Conservation (phyloP, 2,113 vertebrate genomes). For the Dolichallabes microphthalmus region DNA sequence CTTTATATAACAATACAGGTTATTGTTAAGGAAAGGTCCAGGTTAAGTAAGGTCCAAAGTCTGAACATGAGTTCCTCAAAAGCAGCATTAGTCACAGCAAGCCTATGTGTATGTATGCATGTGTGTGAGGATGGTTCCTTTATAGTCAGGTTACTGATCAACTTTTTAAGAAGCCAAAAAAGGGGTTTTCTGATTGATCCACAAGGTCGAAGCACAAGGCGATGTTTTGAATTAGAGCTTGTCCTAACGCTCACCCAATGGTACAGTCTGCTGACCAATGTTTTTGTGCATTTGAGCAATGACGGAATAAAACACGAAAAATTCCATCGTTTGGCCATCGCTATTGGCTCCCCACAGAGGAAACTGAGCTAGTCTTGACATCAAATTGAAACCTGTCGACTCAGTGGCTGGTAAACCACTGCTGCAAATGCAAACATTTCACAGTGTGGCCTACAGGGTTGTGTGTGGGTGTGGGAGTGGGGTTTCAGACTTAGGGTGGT, state of each 20-base stretch:
- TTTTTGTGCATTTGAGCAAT: constrained; percentile 10
- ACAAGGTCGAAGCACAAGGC: not conserved
- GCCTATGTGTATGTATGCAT: constrained; percentile 9
- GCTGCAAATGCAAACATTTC: constrained; percentile 25
- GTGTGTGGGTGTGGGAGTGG: constrained; percentile 12
- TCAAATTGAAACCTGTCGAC: constrained; percentile 45
- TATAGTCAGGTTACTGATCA: constrained; percentile 68
- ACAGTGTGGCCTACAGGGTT: not conserved
- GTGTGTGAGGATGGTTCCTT: constrained; percentile 52
- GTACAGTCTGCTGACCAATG: not conserved
- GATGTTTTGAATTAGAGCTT: not conserved
- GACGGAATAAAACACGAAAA: not conserved
- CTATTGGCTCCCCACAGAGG: constrained; percentile 35
- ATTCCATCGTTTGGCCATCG: constrained; percentile 9
- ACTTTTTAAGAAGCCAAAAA: constrained; percentile 53
- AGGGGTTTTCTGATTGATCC: not conserved
- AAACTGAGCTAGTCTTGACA: constrained; percentile 33
- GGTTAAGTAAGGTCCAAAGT: constrained; percentile 66
- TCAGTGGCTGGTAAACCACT: constrained; percentile 40
- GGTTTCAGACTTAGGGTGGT: not conserved
- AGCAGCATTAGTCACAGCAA: constrained; percentile 65
- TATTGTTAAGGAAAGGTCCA: too few species aligned
- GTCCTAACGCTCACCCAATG: not conserved
- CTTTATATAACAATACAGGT: constrained; percentile 71
- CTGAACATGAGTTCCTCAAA: constrained; percentile 54